Evolutionary conservation across 2,797 vertebrate species (phyloP), one percentile per base, ranked within the genome.

Genomic region (Galagoides demidoff): DNA sequence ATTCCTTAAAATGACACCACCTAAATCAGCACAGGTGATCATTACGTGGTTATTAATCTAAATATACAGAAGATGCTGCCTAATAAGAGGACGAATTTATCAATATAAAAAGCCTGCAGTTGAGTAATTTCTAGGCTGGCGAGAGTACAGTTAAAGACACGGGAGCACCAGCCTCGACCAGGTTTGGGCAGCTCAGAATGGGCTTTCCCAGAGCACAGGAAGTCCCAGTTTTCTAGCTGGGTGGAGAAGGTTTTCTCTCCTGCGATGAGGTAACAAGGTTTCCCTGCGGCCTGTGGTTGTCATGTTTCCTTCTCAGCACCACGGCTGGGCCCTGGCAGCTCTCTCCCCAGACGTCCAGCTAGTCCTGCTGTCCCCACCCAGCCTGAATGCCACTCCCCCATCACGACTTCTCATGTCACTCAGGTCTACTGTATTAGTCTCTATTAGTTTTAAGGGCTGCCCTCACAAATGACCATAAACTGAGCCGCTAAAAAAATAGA

Each of bases 1-100:
- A 98, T 98, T 98, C 97, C 97, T 92, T 86, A 96, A 97, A 98
- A 96, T 88, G 95, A 98, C 95, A 96, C 95, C 96, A 88, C 96
- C 98, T 97, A 97, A 98, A 98, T 98, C 98, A 97, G 97, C 94
- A 97, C 97, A 98, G 98, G 97, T 98, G 98, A 95, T 97, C 96
- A 97, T 98, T 96, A 95, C 22, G 31, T 45, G 94, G 94, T 97
- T 96, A 97, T 98, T 98, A 96, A 97, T 98, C 97, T 95, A 93
- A 98, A 97, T 68, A 92, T 64, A 90, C 96, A 95, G 94, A 97
- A 85, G 93, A 92, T 12, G 29, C 89, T 77, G 90, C 97, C 90
- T 92, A 71, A 90, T 93, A 95, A 97, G 92, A 90, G 71, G 79
- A 78, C 57, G 34, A 68, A 76, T 89, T 66, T 95, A 97, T 94